Percentiles rank a stretch among this genome's conserved stretches.
Evolutionary conservation across 1,140 invertebrate genomes (phyloP).

Genomic region (Helicoverpa armigera): DNA sequence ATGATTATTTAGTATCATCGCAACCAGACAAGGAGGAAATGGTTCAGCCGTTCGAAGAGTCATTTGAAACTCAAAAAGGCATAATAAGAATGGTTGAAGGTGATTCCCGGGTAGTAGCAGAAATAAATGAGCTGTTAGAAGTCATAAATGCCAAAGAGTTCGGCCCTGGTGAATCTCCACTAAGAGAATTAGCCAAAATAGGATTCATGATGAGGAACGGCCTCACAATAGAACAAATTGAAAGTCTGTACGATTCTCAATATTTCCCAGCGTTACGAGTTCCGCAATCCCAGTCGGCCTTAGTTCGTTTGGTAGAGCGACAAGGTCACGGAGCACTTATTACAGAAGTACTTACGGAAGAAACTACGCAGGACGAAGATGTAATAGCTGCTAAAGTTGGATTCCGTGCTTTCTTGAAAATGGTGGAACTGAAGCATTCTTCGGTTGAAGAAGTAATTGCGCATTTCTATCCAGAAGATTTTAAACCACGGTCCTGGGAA

Average conservation of each 20-base stretch:
- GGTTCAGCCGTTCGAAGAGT: constrained; percentile 86
- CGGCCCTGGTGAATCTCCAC: constrained; percentile 91
- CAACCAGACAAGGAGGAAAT: constrained; percentile 87
- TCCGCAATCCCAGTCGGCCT: constrained; percentile 92
- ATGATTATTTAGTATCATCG: constrained; percentile 87
- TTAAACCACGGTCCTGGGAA: constrained; percentile 92
- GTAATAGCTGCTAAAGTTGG: constrained; percentile 92
- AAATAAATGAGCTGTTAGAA: constrained; percentile 92
- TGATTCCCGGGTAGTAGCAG: constrained; percentile 88
- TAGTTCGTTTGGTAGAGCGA: constrained; percentile 93
- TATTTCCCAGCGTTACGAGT: constrained; percentile 92
- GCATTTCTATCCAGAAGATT: constrained; percentile 93
- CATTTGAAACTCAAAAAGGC: constrained; percentile 87
- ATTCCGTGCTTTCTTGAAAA: constrained; percentile 93
- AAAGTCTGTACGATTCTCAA: constrained; percentile 91
- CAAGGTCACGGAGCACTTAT: constrained; percentile 93
- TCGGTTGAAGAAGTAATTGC: constrained; percentile 94
- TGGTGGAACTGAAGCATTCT: constrained; percentile 93
- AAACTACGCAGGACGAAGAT: constrained; percentile 91
- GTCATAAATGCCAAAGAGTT: constrained; percentile 92
- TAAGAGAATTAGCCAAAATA: constrained; percentile 93
- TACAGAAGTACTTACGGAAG: constrained; percentile 92
- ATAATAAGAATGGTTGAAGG: constrained; percentile 88
- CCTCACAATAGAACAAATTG: constrained; percentile 92
- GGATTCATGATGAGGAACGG: constrained; percentile 92